phyloP scores from a whole-genome alignment of 2,113 vertebrate species.

The Tragelaphus strepsiceros region DNA sequence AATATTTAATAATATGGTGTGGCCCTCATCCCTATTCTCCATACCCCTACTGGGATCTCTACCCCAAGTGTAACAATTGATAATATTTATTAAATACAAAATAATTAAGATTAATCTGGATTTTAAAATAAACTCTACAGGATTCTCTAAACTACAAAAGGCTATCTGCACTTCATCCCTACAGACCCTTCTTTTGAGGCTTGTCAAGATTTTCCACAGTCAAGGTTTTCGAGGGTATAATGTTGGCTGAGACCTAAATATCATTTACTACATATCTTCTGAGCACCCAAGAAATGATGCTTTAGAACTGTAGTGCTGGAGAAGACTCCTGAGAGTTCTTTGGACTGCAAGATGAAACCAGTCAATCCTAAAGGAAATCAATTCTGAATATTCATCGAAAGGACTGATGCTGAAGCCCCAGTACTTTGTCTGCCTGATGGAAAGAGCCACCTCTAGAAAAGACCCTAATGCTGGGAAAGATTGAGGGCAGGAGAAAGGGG shows the following conservation, averaged over 20 bases:
- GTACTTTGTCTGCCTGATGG: background rate
- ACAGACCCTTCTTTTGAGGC: background rate
- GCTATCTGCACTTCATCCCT: background rate
- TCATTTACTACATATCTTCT: background rate
- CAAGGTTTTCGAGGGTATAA: background rate
- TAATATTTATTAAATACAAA: background rate
- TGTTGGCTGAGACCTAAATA: background rate
- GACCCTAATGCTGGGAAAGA: background rate
- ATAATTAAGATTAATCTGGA: background rate
- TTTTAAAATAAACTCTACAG: background rate
- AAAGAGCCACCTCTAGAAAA: background rate
- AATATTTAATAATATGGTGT: background rate
- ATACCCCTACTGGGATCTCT: background rate
- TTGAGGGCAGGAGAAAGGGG: background rate
- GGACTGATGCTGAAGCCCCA: background rate
- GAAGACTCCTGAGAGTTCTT: background rate
- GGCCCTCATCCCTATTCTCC: background rate
- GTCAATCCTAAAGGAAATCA: background rate
- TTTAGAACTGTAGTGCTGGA: background rate
- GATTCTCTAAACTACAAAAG: background rate
- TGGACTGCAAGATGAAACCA: background rate
- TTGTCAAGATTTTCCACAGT: background rate
- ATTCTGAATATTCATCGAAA: background rate
- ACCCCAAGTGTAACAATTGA: background rate
- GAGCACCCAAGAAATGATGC: background rate